These are phyloP conservation scores for Hylaeus volcanicus DNA, from an alignment of 1,140 invertebrate species.

Conservation along the genomic window DNA sequence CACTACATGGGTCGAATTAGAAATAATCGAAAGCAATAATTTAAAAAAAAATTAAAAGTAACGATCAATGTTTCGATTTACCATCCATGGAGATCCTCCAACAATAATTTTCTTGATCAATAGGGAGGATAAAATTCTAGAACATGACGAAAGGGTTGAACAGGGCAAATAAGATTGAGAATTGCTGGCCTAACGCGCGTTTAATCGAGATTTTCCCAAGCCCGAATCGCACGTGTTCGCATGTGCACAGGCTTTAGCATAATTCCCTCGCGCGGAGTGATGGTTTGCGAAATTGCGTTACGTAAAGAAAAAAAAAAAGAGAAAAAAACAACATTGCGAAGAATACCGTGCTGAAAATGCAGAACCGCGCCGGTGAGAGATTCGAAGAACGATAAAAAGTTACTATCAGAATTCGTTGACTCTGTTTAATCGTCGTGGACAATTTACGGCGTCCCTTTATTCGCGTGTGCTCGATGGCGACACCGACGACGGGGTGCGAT, in stretches of 20 bases:
- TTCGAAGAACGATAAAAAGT: background rate
- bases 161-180: too few relatives aligned
- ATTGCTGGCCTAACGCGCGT: too few relatives aligned
- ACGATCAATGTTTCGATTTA: too few relatives aligned
- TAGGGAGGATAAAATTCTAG: too few relatives aligned
- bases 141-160: too few relatives aligned
- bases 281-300: conserved; percentile 10
- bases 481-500: background rate
- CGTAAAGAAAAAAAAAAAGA: conserved; percentile 11
- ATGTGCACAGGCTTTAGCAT: background rate
- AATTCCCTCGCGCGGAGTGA: background rate
- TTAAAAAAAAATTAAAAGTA: too few relatives aligned
- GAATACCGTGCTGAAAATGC: background rate
- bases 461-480: background rate
- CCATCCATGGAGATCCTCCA: too few relatives aligned
- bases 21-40: too few relatives aligned
- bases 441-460: background rate
- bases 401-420: background rate
- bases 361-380: background rate
- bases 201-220: conserved; percentile 3
- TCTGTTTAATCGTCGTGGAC: background rate
- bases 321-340: background rate
- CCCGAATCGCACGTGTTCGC: background rate
- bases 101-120: too few relatives aligned
- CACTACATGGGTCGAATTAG: too few relatives aligned